A percentile compares a stretch with the other conserved stretches of the same genome.
phyloP scores from a whole-genome alignment of 1,140 invertebrate species.

The Colletes latitarsis region DNA sequence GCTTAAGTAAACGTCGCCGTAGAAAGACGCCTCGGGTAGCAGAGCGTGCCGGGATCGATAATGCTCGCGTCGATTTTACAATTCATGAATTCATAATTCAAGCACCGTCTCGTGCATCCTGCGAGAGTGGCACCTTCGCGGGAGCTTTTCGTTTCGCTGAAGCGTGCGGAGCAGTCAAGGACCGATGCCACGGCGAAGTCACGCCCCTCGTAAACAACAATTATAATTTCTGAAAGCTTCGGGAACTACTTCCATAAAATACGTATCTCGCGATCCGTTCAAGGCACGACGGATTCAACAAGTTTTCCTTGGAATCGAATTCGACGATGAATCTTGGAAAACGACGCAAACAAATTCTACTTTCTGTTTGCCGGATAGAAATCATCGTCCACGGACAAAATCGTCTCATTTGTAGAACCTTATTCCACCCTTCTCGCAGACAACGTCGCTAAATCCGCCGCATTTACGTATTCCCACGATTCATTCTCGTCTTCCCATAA shows the following conservation, averaged over 20 bases:
- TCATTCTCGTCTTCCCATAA: conserved; percentile 64
- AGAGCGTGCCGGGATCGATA: conserved; percentile 55
- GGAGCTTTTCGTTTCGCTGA: conserved; percentile 26
- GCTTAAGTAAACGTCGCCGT: conserved; percentile 40
- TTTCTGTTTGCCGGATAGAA: conserved; percentile 5
- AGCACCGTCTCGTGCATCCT: conserved; percentile 48
- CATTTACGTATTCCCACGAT: conserved; percentile 68
- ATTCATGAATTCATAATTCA: conserved; percentile 78
- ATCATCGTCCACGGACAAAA: conserved; percentile 13
- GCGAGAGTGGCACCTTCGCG: conserved; percentile 34
- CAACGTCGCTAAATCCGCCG: conserved; percentile 50
- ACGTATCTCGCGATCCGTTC: not conserved
- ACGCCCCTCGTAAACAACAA: conserved; percentile 16
- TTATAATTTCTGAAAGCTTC: conserved; percentile 6
- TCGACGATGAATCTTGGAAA: not conserved
- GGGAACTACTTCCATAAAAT: not conserved
- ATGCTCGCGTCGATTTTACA: conserved; percentile 72
- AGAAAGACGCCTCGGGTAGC: conserved; percentile 47
- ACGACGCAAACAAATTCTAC: conserved; percentile 2
- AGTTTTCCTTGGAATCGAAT: not conserved
- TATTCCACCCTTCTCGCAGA: not conserved
- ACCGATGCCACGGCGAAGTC: not conserved
- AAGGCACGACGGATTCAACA: conserved; percentile 7
- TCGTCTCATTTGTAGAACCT: not conserved
- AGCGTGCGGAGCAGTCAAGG: not conserved